Evolutionary conservation across 2,797 vertebrate genomes (phyloP).

Genomic region (Coregonus ussuriensis): DNA sequence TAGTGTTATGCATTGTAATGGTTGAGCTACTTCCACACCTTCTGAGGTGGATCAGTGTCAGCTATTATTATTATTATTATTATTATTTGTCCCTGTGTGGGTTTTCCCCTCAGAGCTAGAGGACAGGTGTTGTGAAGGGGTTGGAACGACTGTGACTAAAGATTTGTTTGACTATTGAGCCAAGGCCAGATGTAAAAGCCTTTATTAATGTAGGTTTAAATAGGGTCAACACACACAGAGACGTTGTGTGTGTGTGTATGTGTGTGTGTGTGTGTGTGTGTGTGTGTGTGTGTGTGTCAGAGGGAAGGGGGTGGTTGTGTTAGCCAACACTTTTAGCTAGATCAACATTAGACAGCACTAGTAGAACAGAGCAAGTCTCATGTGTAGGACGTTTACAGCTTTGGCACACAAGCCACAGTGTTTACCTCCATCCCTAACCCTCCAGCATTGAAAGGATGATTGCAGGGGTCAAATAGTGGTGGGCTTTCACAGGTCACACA

Average conservation of each 20-base stretch:
- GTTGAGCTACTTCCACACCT: constrained; percentile 15
- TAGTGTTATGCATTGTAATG: neutral
- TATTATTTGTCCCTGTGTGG: constrained; percentile 34
- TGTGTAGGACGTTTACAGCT: constrained; percentile 60
- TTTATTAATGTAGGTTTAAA: constrained; percentile 81
- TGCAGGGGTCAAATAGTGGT: constrained; percentile 21
- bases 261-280: no score
- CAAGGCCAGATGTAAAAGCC: constrained; percentile 40
- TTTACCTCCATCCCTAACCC: constrained; percentile 28
- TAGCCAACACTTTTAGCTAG: constrained; percentile 63
- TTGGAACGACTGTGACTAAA: constrained; percentile 58
- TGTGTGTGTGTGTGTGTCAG: neutral
- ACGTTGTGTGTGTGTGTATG: constrained; percentile 47
- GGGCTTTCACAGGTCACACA: constrained; percentile 34
- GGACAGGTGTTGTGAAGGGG: constrained; percentile 37
- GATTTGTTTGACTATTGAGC: constrained; percentile 63
- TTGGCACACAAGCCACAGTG: constrained; percentile 41
- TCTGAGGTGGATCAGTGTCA: constrained; percentile 25
- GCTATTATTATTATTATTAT: no score
- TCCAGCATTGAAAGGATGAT: constrained; percentile 33
- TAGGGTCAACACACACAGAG: constrained; percentile 56
- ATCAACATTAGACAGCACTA: constrained; percentile 62
- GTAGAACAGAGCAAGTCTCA: constrained; percentile 48
- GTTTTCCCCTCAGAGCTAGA: constrained; percentile 22
- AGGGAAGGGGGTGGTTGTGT: constrained; percentile 68